Conservation (phyloP, 2,797 vertebrate genomes). For the Mormyrus proboscirostris region DNA sequence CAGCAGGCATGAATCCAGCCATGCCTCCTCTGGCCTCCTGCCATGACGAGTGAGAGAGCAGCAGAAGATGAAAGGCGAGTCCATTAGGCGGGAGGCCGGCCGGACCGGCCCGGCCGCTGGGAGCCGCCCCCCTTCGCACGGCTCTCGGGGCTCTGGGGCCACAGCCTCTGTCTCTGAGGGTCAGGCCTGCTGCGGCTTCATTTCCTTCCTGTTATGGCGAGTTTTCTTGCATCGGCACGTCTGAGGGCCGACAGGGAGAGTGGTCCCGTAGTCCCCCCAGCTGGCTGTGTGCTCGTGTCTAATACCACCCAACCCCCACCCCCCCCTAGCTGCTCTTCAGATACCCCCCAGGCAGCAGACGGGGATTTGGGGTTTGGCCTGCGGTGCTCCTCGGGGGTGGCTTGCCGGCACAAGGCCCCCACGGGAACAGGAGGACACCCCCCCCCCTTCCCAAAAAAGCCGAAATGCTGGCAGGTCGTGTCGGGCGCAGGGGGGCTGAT, state of each 20-base stretch:
- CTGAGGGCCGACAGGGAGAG: background rate
- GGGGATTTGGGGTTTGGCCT: background rate
- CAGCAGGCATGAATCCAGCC: background rate
- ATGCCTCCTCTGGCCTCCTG: background rate
- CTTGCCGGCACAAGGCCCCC: background rate
- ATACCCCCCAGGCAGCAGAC: background rate
- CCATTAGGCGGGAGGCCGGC: background rate
- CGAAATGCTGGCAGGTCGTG: background rate
- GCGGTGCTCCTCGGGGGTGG: background rate
- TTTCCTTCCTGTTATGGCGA: background rate
- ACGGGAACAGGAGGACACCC: background rate
- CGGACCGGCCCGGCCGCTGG: background rate
- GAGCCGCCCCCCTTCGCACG: background rate
- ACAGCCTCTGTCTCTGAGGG: background rate
- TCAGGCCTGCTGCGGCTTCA: background rate
- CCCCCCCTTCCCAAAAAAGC: background rate
- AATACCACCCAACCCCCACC: background rate
- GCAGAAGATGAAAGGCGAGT: conserved; percentile 18
- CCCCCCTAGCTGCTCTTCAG: background rate
- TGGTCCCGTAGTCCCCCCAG: background rate
- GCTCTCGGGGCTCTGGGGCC: background rate
- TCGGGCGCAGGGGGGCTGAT: background rate
- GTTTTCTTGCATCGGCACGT: background rate
- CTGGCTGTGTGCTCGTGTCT: background rate
- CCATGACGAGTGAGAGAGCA: conserved; percentile 8